phyloP scores from a whole-genome alignment of 2,113 vertebrate species.

The Tupaia chinensis region DNA sequence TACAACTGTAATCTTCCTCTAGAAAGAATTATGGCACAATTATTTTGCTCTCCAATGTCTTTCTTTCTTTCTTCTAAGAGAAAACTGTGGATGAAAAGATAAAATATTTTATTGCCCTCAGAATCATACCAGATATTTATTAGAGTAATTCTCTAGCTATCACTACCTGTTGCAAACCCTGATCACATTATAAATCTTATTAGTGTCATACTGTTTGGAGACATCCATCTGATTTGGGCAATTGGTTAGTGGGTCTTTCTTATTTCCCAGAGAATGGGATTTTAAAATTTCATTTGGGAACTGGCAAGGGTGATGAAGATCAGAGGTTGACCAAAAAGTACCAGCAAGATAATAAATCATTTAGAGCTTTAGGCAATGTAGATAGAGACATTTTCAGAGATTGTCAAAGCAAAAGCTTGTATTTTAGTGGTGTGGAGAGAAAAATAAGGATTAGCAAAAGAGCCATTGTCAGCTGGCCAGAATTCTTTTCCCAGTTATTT shows the following conservation, averaged over 20 bases:
- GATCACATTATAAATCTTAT: conserved; percentile 77
- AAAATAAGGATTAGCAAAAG: too few species aligned
- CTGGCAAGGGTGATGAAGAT: conserved; percentile 10
- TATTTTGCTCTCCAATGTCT: conserved; percentile 70
- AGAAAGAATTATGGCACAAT: conserved; percentile 79
- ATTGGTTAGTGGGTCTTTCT: conserved; percentile 17
- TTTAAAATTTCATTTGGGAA: conserved; percentile 64
- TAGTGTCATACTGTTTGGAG: conserved; percentile 69
- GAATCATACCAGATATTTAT: conserved; percentile 86
- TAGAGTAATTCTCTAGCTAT: conserved; percentile 84
- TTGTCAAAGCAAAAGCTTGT: not conserved
- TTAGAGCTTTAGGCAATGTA: not conserved
- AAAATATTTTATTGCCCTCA: conserved; percentile 83
- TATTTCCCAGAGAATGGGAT: conserved; percentile 61
- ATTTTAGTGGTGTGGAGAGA: not conserved
- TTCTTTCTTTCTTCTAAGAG: conserved; percentile 69
- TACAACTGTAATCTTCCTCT: conserved; percentile 67
- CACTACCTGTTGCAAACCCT: conserved; percentile 75
- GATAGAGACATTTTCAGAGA: not conserved
- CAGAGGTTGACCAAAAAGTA: conserved; percentile 11
- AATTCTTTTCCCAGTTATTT: not conserved
- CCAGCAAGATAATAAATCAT: accelerated
- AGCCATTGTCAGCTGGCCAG: not conserved
- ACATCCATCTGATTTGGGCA: conserved; percentile 68
- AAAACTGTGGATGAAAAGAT: conserved; percentile 76